These are phyloP conservation scores for Polyommatus iphigenia DNA, from an alignment of 2,888 invertebrate genomes.

Conservation along the genomic window DNA sequence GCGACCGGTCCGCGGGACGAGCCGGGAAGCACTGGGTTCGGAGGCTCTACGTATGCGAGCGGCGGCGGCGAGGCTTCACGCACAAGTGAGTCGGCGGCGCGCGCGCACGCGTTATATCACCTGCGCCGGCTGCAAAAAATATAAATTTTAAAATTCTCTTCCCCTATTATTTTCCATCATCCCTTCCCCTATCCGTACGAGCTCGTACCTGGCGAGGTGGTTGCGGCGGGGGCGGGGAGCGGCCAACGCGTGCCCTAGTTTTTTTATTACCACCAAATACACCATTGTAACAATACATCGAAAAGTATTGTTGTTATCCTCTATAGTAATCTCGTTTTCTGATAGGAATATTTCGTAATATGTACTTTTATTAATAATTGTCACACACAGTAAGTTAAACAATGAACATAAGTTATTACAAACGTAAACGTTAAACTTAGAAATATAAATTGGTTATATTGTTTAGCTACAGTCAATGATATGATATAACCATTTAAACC, in stretches of 20 bases:
- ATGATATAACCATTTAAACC: too few relatives aligned
- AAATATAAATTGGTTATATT: too few relatives aligned
- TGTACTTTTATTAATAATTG: too few relatives aligned
- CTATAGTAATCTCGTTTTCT: background rate
- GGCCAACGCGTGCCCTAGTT: conserved; percentile 73
- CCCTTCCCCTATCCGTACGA: conserved; percentile 78
- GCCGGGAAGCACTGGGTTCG: conserved; percentile 58
- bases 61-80: conserved; percentile 68
- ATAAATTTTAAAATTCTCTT: conserved; percentile 79
- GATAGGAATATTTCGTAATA: background rate
- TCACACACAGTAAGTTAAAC: background rate
- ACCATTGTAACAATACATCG: background rate
- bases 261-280: conserved; percentile 65
- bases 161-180: conserved; percentile 81
- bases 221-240: conserved; percentile 54
- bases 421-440: too few relatives aligned
- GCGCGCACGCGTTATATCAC: conserved; percentile 78
- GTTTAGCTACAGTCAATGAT: too few relatives aligned
- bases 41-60: conserved; percentile 57
- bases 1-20: conserved; percentile 65
- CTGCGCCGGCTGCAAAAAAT: conserved; percentile 81
- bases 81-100: conserved; percentile 77
- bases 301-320: background rate
- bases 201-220: conserved; percentile 73
- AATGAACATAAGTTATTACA: too few relatives aligned